Evolutionary conservation across 2,113 vertebrate species (phyloP).

Genomic region (Larimichthys crocea): DNA sequence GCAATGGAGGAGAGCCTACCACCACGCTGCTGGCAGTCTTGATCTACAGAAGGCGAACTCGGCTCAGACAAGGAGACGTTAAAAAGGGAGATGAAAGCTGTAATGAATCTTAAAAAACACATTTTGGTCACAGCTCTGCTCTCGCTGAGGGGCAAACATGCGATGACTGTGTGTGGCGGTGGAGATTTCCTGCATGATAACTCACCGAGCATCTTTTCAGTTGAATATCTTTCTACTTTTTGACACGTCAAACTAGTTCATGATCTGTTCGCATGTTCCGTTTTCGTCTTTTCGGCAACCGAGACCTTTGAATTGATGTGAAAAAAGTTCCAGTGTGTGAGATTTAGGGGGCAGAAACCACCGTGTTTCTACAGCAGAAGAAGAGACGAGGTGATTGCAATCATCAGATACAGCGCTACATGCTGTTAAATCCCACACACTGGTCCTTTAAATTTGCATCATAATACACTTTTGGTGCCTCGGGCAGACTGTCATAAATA

Average conservation of each 20-base stretch:
- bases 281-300: not conserved
- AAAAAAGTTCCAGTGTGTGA: not conserved
- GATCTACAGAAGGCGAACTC: not conserved
- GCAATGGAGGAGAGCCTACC: not conserved
- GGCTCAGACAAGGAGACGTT: not conserved
- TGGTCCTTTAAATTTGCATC: not conserved
- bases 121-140: not conserved
- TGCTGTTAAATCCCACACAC: no score
- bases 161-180: not conserved
- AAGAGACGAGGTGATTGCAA: no score
- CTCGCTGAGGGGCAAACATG: not conserved
- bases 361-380: no score
- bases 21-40: not conserved
- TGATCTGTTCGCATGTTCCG: not conserved
- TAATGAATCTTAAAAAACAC: not conserved
- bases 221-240: not conserved
- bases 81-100: not conserved
- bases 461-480: not conserved
- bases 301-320: not conserved
- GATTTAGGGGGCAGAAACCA: no score
- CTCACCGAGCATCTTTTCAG: not conserved
- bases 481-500: slow-evolving; percentile 8
- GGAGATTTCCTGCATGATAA: not conserved
- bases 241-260: not conserved
- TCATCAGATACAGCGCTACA: no score